Base-by-base conservation (phyloP, 2,888 invertebrate genomes). In the Chrysodeixis includens region DNA sequence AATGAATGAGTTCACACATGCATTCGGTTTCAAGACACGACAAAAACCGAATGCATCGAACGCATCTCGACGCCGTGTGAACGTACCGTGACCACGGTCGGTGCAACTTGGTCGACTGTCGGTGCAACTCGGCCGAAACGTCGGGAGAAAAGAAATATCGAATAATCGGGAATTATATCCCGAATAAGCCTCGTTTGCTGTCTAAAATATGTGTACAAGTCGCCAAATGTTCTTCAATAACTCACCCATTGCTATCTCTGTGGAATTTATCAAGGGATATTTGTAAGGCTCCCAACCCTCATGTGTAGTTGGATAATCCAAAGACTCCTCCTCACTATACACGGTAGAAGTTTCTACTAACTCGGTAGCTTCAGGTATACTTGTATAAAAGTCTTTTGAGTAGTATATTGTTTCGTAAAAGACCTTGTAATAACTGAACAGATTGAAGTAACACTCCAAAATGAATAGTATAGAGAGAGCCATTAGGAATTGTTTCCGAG, bases 241-340 rank as follows among this genome's bases (percentile, higher is more conserved):
- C 78, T 77, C n/a, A 74, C 74, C 44, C 14, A 59, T 62, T 51
- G 53, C 12, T 9, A 59, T 20, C 35, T 64, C 35, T 9, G 12
- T 59, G 0, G 56, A 59, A n/a, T 62, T 56, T n/a, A 14, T 8
- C 0, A 63, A 30, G 1, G 62, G 46, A 46, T 52, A 49, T 44
- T 66, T 54, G 44, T 63, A 54, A 9, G 22, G 8, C 46, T n/a
- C 5, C 40, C 40, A 40, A 40, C n/a, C n/a, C 0, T 40, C 4
- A 3, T 10, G 0, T 49, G 46, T 18, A 2, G 46, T 49, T 20
- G 18, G 1, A 10, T 10, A 18, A 10, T 49, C 46, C 46, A 18
- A 46, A 9, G 18, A 16, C 9, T 18, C 46, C 9, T 49, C 20
- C 3, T 49, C 46, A 20, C 10, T 9, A 49, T 20, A 49, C 6